These are phyloP conservation scores for Zaprionus kolodkinae DNA, from an alignment of 1,140 invertebrate genomes.

Conservation along the genomic window DNA sequence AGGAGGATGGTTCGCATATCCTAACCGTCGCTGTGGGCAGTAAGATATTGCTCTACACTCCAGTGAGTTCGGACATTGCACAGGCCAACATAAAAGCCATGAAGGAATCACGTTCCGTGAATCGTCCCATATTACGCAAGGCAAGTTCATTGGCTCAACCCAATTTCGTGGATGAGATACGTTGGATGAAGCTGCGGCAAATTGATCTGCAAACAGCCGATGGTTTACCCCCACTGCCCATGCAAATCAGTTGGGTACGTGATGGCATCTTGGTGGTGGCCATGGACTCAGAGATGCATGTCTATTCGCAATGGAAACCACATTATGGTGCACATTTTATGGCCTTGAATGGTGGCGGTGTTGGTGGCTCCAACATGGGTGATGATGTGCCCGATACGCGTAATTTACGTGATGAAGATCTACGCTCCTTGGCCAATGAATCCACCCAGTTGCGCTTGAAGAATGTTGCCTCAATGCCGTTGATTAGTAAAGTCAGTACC, in stretches of 20 bases:
- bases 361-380: slow-evolving; percentile 1
- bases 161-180: slow-evolving; percentile 93
- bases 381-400: slow-evolving; percentile 87
- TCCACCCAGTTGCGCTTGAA: slow-evolving; percentile 88
- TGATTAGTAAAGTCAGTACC: slow-evolving; percentile 91
- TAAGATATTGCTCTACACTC: slow-evolving; percentile 93
- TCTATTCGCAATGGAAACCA: slow-evolving; percentile 99
- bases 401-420: slow-evolving; percentile 91
- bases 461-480: slow-evolving; percentile 91
- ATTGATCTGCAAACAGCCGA: slow-evolving; percentile 97
- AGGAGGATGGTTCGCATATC: slow-evolving; percentile 99
- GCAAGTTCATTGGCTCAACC: slow-evolving; percentile 93
- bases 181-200: slow-evolving; percentile 97
- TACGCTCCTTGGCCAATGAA: slow-evolving; percentile 90
- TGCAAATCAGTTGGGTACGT: slow-evolving; percentile 99
- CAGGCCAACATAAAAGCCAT: slow-evolving; percentile 95
- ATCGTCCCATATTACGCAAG: slow-evolving; percentile 93
- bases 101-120: slow-evolving; percentile 92
- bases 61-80: slow-evolving; percentile 94
- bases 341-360: slow-evolving; percentile 49
- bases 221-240: slow-evolving; percentile 96
- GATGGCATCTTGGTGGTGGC: slow-evolving; percentile 99
- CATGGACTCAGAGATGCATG: slow-evolving; percentile 99
- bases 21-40: slow-evolving; percentile 98
- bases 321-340: slow-evolving; percentile 61